Percentiles rank a stretch among this genome's conserved stretches.
These are phyloP conservation scores for Zaprionus bogoriensis DNA, from an alignment of 2,888 invertebrate species.

Conservation along the genomic window DNA sequence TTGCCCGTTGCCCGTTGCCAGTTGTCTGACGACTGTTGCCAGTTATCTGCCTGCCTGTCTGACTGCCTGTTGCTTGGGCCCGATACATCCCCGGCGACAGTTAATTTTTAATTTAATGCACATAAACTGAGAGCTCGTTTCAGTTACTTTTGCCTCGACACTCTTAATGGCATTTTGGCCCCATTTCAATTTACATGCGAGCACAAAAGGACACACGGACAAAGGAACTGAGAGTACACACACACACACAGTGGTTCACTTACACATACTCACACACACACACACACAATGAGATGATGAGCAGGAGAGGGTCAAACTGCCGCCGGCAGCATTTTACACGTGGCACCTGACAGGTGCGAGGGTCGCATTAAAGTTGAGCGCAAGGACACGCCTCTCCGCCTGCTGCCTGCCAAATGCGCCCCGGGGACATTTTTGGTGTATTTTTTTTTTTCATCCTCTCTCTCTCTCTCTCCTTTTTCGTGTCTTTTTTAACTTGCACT, in stretches of 20 bases:
- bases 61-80: conserved; percentile 19
- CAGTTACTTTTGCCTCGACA: conserved; percentile 40
- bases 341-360: conserved; percentile 55
- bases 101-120: conserved; percentile 75
- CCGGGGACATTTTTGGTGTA: conserved; percentile 50
- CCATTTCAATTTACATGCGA: conserved; percentile 72
- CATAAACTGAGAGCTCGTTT: conserved; percentile 54
- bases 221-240: not conserved
- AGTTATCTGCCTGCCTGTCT: not conserved
- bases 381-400: conserved; percentile 20
- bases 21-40: conserved; percentile 20
- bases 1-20: too few relatives aligned
- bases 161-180: conserved; percentile 69
- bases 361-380: conserved; percentile 33
- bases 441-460: too few relatives aligned
- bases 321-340: conserved; percentile 61
- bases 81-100: conserved; percentile 61
- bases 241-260: conserved; percentile 1
- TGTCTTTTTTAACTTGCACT: conserved; percentile 43
- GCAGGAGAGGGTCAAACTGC: conserved; percentile 43
- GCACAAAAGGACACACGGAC: conserved; percentile 34
- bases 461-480: conserved; percentile 7
- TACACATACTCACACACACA: conserved; percentile 8
- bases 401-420: conserved; percentile 55
- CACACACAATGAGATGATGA: not conserved